phyloP scores from a whole-genome alignment of 2,113 vertebrate species.

The Oncorhynchus clarkii region DNA sequence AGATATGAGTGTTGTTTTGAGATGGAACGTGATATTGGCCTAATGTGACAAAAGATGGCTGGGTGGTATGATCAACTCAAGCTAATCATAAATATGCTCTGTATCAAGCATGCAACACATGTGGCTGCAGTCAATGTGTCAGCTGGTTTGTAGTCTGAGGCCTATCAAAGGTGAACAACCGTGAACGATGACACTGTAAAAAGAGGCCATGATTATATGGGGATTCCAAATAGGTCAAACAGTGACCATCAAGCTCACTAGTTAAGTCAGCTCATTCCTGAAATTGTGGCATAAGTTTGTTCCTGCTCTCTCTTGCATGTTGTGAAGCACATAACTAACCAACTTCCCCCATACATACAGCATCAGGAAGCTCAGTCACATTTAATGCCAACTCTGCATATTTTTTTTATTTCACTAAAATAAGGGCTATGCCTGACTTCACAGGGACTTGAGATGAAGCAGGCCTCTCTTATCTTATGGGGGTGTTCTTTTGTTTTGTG shows the following conservation, averaged over 20 bases:
- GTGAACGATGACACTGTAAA: too few relatives aligned
- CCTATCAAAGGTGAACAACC: too few relatives aligned
- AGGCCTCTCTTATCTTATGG: neutral
- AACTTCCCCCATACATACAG: slow-evolving; percentile 2
- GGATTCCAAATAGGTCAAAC: slow-evolving; percentile 48
- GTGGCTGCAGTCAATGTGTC: too few relatives aligned
- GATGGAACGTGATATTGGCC: neutral
- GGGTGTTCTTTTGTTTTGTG: slow-evolving; percentile 18
- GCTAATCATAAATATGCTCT: too few relatives aligned
- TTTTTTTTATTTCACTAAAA: slow-evolving; percentile 15
- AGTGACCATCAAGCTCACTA: slow-evolving; percentile 48
- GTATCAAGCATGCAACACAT: too few relatives aligned
- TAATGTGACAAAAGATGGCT: neutral
- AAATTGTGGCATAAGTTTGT: slow-evolving; percentile 67
- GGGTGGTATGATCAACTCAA: too few relatives aligned
- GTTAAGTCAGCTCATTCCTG: slow-evolving; percentile 52
- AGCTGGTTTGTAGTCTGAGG: too few relatives aligned
- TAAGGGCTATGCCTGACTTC: neutral
- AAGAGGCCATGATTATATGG: slow-evolving; percentile 15
- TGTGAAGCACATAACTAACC: slow-evolving; percentile 29
- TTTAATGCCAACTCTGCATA: slow-evolving; percentile 48
- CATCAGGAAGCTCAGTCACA: neutral
- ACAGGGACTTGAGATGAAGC: neutral
- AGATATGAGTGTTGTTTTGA: neutral
- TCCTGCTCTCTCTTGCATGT: slow-evolving; percentile 35